Evolutionary conservation across 2,888 invertebrate genomes (phyloP).

Genomic region (Dasysyrphus albostriatus): DNA sequence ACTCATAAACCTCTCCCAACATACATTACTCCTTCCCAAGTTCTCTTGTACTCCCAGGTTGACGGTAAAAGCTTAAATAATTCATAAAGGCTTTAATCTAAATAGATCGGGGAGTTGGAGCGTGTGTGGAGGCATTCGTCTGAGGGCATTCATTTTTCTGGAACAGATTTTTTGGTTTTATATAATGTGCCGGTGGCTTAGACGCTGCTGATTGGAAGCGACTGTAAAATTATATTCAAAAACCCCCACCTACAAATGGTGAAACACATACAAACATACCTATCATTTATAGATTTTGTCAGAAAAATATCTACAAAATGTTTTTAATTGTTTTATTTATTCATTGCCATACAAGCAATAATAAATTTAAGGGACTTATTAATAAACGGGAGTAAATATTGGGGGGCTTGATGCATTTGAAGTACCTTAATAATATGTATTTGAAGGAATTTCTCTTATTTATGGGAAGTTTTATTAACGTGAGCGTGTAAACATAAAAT

Average conservation of each 20-base stretch:
- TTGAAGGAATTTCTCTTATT: not conserved
- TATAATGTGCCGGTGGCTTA: slow-evolving; percentile 20
- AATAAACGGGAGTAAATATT: slow-evolving; percentile 2
- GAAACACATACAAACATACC: not conserved
- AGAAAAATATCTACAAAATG: slow-evolving; percentile 24
- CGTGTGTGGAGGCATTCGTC: slow-evolving; percentile 38
- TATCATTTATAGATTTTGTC: slow-evolving; percentile 35
- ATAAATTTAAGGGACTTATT: slow-evolving; percentile 36
- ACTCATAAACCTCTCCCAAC: slow-evolving; percentile 19
- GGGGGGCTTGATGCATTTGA: slow-evolving; percentile 2
- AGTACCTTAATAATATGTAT: not conserved
- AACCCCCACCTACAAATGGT: not conserved
- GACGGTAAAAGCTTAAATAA: slow-evolving; percentile 72
- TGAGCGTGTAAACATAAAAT: not conserved
- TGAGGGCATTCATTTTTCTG: slow-evolving; percentile 39
- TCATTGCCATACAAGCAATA: slow-evolving; percentile 1
- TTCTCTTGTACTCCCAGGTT: slow-evolving; percentile 27
- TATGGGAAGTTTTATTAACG: not conserved
- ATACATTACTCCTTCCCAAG: not conserved
- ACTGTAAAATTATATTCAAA: not conserved
- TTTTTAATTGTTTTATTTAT: slow-evolving; percentile 61
- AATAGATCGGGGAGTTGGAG: slow-evolving; percentile 57
- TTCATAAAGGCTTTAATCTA: slow-evolving; percentile 74
- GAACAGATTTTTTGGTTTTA: slow-evolving; percentile 57
- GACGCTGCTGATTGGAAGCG: slow-evolving; percentile 15